Percentiles rank a stretch among this genome's conserved stretches.
Evolutionary conservation across 2,888 invertebrate genomes (phyloP).

Genomic region (Lobophora halterata): DNA sequence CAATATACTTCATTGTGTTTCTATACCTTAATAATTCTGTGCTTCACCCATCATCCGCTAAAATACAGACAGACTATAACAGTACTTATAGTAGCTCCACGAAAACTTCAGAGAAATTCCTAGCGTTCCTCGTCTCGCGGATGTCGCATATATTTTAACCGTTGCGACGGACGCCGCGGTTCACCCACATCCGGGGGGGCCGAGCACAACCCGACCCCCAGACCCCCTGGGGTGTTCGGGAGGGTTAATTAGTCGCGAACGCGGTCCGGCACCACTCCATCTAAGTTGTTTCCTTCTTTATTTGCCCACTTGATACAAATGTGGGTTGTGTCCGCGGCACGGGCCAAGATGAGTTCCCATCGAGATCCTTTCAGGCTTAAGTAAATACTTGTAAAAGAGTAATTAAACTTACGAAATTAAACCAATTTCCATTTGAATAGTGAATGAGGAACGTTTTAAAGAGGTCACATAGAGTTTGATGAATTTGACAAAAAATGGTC

Average conservation of each 20-base stretch:
- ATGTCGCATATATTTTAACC: constrained; percentile 69
- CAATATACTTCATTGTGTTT: too few species aligned
- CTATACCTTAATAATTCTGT: too few species aligned
- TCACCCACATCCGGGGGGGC: constrained; percentile 35
- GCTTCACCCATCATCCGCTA: too few species aligned
- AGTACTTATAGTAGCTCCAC: too few species aligned
- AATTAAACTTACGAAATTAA: too few species aligned
- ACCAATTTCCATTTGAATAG: too few species aligned
- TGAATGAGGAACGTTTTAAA: too few species aligned
- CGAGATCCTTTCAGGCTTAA: constrained; percentile 2
- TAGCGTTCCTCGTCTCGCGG: constrained; percentile 54
- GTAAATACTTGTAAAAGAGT: constrained; percentile 3
- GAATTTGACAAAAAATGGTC: too few species aligned
- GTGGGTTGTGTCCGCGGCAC: constrained; percentile 51
- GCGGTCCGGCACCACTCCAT: constrained; percentile 74
- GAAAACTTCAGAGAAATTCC: constrained; percentile 35
- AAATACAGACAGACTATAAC: too few species aligned
- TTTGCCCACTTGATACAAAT: constrained; percentile 78
- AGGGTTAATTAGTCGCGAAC: constrained; percentile 79
- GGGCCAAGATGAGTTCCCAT: constrained; percentile 10
- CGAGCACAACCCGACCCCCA: constrained; percentile 25
- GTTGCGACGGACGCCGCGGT: constrained; percentile 37
- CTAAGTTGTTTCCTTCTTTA: constrained; percentile 79
- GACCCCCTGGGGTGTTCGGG: constrained; percentile 41
- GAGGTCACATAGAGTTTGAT: too few species aligned